A percentile compares a stretch with the other conserved stretches of the same genome.
Evolutionary conservation across 2,888 invertebrate genomes (phyloP).

Genomic region (Aproaerema taeniolella): DNA sequence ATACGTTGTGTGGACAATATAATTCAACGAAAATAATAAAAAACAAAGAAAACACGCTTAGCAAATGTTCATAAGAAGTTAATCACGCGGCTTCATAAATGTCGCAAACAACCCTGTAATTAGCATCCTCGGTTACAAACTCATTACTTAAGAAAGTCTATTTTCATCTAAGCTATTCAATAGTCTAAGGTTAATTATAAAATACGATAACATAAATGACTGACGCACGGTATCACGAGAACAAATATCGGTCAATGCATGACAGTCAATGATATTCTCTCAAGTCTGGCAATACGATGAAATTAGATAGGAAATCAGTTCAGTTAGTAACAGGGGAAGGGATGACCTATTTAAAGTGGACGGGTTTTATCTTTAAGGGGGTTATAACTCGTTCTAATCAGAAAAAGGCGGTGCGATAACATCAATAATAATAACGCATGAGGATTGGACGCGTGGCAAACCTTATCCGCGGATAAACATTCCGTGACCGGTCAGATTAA

Average conservation of each 20-base stretch:
- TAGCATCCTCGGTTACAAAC: too few relatives aligned
- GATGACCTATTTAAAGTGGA: background rate
- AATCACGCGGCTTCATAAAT: too few relatives aligned
- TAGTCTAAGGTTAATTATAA: slow-evolving; percentile 21
- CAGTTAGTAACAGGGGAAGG: background rate
- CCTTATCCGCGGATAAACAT: too few relatives aligned
- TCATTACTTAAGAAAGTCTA: background rate
- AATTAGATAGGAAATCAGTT: background rate
- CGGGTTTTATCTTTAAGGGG: background rate
- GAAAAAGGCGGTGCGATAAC: background rate
- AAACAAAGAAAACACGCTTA: too few relatives aligned
- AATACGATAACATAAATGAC: slow-evolving; percentile 23
- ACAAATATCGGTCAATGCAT: slow-evolving; percentile 48
- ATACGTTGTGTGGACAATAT: too few relatives aligned
- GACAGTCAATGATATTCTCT: too few relatives aligned
- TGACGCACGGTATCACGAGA: slow-evolving; percentile 55
- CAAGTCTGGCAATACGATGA: background rate
- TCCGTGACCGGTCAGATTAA: too few relatives aligned
- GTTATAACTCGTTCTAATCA: slow-evolving; percentile 4
- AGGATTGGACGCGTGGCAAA: too few relatives aligned
- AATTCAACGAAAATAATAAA: too few relatives aligned
- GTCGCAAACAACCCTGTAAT: too few relatives aligned
- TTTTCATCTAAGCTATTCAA: slow-evolving; percentile 2
- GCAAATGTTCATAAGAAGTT: too few relatives aligned
- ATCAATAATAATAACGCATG: too few relatives aligned